Conservation (phyloP, 2,797 vertebrate genomes). For the Tenualosa ilisha region DNA sequence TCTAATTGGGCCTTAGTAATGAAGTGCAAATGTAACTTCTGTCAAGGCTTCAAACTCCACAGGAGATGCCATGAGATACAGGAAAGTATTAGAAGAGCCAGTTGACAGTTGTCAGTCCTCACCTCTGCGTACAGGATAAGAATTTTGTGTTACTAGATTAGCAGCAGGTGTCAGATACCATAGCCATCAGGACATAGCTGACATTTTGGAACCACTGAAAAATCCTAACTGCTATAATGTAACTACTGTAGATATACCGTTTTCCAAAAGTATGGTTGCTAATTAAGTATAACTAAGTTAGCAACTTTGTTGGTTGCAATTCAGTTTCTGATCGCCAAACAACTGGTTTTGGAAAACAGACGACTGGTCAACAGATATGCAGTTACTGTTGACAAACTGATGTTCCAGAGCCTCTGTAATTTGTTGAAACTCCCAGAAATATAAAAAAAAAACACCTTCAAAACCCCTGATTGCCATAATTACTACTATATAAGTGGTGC, state of each 20-base stretch:
- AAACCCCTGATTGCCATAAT: too few relatives aligned
- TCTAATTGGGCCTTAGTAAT: neutral
- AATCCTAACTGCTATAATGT: neutral
- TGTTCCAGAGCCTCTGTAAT: neutral
- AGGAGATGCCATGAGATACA: constrained; percentile 22
- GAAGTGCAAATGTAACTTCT: neutral
- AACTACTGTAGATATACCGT: too few relatives aligned
- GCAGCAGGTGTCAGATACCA: neutral
- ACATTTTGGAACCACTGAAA: neutral
- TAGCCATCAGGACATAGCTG: neutral
- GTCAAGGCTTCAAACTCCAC: constrained; percentile 16
- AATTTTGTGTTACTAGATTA: neutral
- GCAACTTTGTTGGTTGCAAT: too few relatives aligned
- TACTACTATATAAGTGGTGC: too few relatives aligned
- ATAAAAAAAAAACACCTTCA: too few relatives aligned
- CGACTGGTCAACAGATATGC: too few relatives aligned
- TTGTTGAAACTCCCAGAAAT: too few relatives aligned
- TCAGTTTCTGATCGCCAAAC: too few relatives aligned
- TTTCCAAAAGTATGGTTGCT: too few relatives aligned
- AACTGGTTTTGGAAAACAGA: too few relatives aligned
- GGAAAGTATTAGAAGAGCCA: neutral
- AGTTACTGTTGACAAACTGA: too few relatives aligned
- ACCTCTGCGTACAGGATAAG: neutral
- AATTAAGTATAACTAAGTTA: too few relatives aligned
- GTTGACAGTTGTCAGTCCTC: neutral